Conservation (phyloP, 2,113 vertebrate genomes). For the Sciurus niger region DNA sequence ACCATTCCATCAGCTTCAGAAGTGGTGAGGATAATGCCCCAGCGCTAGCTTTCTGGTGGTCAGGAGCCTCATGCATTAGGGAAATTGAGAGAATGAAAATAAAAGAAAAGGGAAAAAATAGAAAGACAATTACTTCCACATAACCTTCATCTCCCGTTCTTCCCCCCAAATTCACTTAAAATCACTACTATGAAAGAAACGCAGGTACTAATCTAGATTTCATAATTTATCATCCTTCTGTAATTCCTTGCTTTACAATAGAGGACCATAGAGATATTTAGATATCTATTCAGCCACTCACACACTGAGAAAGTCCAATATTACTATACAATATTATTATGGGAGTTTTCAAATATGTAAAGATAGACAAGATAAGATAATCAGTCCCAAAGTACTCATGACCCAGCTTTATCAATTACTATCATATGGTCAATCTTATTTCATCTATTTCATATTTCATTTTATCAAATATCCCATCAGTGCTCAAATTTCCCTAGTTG, state of each 20-base stretch:
- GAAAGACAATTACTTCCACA: conserved; percentile 3
- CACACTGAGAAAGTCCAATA: neutral
- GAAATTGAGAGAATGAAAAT: conserved; percentile 30
- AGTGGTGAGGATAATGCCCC: neutral
- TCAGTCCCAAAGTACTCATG: too few species aligned
- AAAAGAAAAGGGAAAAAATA: conserved; percentile 25
- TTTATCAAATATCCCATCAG: neutral
- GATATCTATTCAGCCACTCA: neutral
- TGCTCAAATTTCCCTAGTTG: neutral
- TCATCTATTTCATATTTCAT: conserved; percentile 18
- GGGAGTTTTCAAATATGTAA: neutral
- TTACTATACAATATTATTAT: neutral
- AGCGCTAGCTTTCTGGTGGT: conserved; percentile 22
- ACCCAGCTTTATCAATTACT: neutral
- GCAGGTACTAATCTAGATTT: neutral
- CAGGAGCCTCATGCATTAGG: conserved; percentile 26
- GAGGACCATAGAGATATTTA: conserved; percentile 6
- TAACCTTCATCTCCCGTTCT: neutral
- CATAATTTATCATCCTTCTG: neutral
- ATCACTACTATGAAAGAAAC: conserved; percentile 10
- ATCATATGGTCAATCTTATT: neutral
- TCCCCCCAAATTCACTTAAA: conserved; percentile 10
- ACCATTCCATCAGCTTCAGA: conserved; percentile 23
- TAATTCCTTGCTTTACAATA: conserved; percentile 7
- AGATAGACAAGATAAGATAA: neutral